A percentile compares a stretch with the other conserved stretches of the same genome.
phyloP scores from a whole-genome alignment of 2,888 invertebrate species.

The Stramonita haemastoma region DNA sequence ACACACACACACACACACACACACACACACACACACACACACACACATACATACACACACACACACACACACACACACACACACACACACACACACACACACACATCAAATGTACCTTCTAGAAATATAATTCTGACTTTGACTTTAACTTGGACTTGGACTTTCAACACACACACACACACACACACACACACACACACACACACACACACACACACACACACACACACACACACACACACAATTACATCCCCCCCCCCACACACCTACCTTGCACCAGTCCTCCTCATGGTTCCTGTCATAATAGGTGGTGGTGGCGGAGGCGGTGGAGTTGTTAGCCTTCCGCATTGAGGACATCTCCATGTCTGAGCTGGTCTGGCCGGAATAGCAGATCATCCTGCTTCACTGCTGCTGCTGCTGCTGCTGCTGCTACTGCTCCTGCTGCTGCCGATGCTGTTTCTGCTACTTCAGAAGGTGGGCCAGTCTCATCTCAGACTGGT shows the following conservation, averaged over 20 bases:
- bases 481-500: background rate
- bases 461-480: background rate
- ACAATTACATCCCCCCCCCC: background rate
- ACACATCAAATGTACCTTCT: too few relatives aligned
- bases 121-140: too few relatives aligned
- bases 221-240: background rate
- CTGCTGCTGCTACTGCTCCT: background rate
- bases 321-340: conserved; percentile 20
- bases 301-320: conserved; percentile 41
- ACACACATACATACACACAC: too few relatives aligned
- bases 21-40: too few relatives aligned
- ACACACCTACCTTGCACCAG: conserved; percentile 34
- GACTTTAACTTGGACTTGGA: too few relatives aligned
- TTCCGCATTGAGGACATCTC: conserved; percentile 43
- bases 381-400: conserved; percentile 50
- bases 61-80: too few relatives aligned
- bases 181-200: too few relatives aligned
- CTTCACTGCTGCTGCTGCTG: background rate
- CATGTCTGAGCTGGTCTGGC: conserved; percentile 43
- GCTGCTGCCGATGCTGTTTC: background rate
- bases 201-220: too few relatives aligned
- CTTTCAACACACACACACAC: too few relatives aligned
- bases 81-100: too few relatives aligned
- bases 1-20: too few relatives aligned
- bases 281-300: conserved; percentile 44